Evolutionary conservation across 2,888 invertebrate species (phyloP), one percentile per base, ranked within the genome.

Genomic region (Trimorus sp.): DNA sequence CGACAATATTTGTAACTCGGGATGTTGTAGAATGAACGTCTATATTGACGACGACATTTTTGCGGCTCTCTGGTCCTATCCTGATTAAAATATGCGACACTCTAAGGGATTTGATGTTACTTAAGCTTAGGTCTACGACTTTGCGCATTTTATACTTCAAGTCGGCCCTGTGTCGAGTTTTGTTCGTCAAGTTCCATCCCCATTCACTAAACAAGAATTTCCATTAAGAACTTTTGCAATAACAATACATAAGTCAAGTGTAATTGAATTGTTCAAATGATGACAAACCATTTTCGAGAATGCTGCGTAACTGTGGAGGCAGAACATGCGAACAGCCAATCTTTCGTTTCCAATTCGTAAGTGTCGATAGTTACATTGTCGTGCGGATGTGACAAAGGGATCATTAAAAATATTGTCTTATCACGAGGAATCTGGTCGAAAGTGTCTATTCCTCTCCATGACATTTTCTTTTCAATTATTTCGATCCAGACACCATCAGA

Each of bases 251-350:
- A 26, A 26, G 26, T 26, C 4, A 3, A 26, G 1, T 26, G 1
- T 40, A 40, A 6, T 38, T 5, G 38, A 38, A 38, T 38, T 38
- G 8, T 38, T 8, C 8, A 40, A 40, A 40, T 40, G 8, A 58
- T 37, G 60, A 89, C 92, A 92, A 92, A 95, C 95, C 95, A 96
- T 89, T 94, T 93, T 93, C 94, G 92, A 82, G 93, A 92, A 11
- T 92, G 89, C 26, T 92, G 92, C 86, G 93, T 91, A 0, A 94
- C 92, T 40, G 92, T 91, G 80, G 93, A 93, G 0, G 95, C 95
- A 71, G 94, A 93, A 88, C 97, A 97, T 14, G 94, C 96, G 88
- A 95, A 96, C 15, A 97, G 91, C 97, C 97, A 97, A 83, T 96
- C 95, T 56, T 93, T 94, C 36, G 93, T 93, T 60, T 95, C 94